Evolutionary conservation across 2,888 invertebrate species (phyloP), one percentile per base, ranked within the genome.

Genomic region (Drosophila prolongata): DNA sequence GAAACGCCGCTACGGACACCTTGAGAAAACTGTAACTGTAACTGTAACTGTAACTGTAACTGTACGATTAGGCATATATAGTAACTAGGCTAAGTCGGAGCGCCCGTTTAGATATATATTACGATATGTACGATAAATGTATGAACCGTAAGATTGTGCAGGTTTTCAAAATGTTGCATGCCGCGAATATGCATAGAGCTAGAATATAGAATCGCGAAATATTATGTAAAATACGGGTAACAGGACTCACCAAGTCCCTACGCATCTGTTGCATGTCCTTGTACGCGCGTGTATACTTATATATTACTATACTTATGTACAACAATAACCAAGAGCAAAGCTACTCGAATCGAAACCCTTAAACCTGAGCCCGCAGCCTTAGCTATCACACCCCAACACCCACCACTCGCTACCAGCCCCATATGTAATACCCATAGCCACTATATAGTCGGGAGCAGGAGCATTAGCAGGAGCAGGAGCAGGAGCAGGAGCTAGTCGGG

Each of bases 1-100:
- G 56, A 71, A 79, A 86, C 83, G 83, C 83, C 88, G 83, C 83
- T 84, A 84, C 83, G 78, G 77, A 83, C 88, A 84, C 83, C 83
- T 84, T 84, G 43, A 80, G 70, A 24, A 60, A 62, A 73, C 52
- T 49, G 53, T 53, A 59, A 53, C 35, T 40, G 67, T 64, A 77
- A 74, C 77, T 40, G 67, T 64, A 77, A 74, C 77, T 10, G 35
- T 35, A 35, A 57, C 19, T 44, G 69, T 66, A 78, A 75, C 78
- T 34, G 35, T 35, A 47, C n/a, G 34, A 6, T 70, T 75, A 86
- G 74, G 55, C 47, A 47, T 56, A 43, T 42, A 37, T 55, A 66
- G 58, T 34, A 42, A 4, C 37, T 56, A 74, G 66, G 11, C 27
- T 43, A 59, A 73, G 58, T 60, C 16, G 59, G 44, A 47, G 52